Percentiles rank a stretch among this genome's conserved stretches.
Evolutionary conservation across 2,113 vertebrate genomes (phyloP).

Genomic region (Archocentrus centrarchus): DNA sequence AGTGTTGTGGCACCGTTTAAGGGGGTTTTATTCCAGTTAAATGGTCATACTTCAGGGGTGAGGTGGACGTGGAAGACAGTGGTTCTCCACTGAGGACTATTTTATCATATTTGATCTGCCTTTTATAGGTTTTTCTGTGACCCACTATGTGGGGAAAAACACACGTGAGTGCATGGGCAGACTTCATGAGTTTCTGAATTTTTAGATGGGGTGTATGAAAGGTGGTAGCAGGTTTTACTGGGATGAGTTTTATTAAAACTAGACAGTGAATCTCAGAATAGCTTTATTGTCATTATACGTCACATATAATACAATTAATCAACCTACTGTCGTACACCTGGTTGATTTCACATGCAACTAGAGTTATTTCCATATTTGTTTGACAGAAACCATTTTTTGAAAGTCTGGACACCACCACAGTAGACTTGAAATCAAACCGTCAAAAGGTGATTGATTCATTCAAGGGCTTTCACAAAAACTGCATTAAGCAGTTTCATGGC

Average conservation of each 20-base stretch:
- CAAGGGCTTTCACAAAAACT: background rate
- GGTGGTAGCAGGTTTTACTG: background rate
- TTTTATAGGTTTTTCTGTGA: conserved; percentile 88
- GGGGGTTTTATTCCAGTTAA: conserved; percentile 91
- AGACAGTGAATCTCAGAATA: background rate
- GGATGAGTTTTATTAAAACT: background rate
- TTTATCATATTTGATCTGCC: conserved; percentile 85
- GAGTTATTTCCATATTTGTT: background rate
- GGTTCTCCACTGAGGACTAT: conserved; percentile 79
- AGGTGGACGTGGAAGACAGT: conserved; percentile 16
- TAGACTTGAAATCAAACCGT: background rate
- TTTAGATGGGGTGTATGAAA: background rate
- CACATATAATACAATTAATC: too few species aligned
- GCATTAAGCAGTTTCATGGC: background rate
- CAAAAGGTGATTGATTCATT: background rate
- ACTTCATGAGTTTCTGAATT: background rate
- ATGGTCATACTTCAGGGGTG: conserved; percentile 87
- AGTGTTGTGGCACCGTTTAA: conserved; percentile 94
- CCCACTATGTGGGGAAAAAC: conserved; percentile 84
- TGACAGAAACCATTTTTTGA: background rate
- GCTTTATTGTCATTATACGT: background rate
- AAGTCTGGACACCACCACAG: too few species aligned
- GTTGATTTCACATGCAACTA: background rate
- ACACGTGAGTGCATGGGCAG: conserved; percentile 70
- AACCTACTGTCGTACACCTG: too few species aligned